Percentiles rank a stretch among this genome's conserved stretches.
Evolutionary conservation across 1,140 invertebrate species (phyloP).

Genomic region (Heterodera schachtii): DNA sequence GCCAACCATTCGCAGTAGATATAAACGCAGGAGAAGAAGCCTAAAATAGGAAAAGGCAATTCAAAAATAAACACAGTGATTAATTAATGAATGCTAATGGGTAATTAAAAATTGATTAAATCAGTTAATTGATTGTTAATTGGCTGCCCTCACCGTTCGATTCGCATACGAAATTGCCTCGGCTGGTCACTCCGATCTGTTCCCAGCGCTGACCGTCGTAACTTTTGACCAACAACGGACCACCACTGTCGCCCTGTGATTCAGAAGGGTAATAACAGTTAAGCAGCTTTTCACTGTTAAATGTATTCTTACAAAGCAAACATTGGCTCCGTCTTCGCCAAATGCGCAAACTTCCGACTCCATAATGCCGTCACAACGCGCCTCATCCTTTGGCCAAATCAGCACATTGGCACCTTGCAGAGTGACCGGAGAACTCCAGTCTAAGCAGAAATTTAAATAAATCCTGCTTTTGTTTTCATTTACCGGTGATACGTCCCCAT

Average conservation of each 20-base stretch:
- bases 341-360: conserved; percentile 25
- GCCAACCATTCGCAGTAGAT: conserved; percentile 25
- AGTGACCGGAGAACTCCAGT: conserved; percentile 17
- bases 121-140: not conserved
- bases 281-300: not conserved
- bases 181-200: conserved; percentile 23
- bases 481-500: conserved; percentile 23
- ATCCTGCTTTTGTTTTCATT: not conserved
- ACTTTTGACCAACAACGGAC: conserved; percentile 20
- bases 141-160: not conserved
- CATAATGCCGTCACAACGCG: conserved; percentile 14
- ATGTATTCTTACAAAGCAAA: conserved; percentile 21
- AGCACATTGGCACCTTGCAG: conserved; percentile 21
- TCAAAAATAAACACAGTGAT: no score
- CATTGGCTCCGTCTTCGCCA: conserved; percentile 16
- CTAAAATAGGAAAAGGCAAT: not conserved
- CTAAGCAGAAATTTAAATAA: not conserved
- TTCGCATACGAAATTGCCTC: conserved; percentile 18
- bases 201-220: conserved; percentile 12
- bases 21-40: conserved; percentile 11
- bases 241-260: conserved; percentile 20
- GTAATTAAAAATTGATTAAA: no score
- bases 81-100: no score
- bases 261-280: not conserved
- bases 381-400: conserved; percentile 15